Conservation (phyloP, 2,113 vertebrate genomes). For the Aldabrachelys gigantea region DNA sequence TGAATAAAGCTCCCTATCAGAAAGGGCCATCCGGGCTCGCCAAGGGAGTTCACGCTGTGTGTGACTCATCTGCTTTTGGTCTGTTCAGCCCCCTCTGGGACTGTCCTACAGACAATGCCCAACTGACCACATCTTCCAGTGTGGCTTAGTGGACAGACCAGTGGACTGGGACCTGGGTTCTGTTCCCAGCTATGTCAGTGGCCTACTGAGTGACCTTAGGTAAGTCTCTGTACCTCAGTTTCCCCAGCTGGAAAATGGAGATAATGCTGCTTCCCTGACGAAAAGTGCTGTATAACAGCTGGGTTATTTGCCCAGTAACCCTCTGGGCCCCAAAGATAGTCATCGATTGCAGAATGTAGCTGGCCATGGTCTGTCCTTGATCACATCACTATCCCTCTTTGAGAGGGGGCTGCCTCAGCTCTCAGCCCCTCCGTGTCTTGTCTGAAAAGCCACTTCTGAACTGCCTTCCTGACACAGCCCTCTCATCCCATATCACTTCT, state of each 20-base stretch:
- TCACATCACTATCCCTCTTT: neutral
- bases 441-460: neutral
- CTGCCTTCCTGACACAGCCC: neutral
- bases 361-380: neutral
- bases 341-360: neutral
- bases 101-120: neutral
- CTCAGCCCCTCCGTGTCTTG: neutral
- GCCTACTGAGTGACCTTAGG: neutral
- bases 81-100: neutral
- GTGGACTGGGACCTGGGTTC: neutral
- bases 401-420: neutral
- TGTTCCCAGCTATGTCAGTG: neutral
- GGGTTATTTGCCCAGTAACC: neutral
- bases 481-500: neutral
- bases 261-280: neutral
- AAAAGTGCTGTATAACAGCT: neutral
- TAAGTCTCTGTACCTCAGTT: neutral
- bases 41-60: neutral
- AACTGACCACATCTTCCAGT: neutral
- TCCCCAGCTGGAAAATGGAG: neutral
- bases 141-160: neutral
- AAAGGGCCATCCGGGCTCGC: neutral
- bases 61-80: neutral
- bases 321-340: neutral
- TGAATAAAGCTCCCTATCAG: slow-evolving; percentile 23